phyloP scores from a whole-genome alignment of 2,888 invertebrate species.

The Xylota segnis region DNA sequence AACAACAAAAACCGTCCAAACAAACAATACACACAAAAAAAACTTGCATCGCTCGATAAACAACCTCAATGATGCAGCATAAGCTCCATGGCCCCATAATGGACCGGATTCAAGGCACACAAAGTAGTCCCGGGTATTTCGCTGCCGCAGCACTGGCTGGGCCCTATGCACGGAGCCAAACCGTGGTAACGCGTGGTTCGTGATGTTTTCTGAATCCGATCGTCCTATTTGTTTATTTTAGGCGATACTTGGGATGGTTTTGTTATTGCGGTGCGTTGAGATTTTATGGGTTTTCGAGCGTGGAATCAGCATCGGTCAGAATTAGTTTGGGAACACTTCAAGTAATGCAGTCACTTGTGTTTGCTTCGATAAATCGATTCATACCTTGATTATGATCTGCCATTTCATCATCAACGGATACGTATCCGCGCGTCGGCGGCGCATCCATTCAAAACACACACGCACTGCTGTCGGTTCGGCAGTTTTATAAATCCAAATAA shows the following conservation, averaged over 20 bases:
- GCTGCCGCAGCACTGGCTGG: constrained; percentile 7
- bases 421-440: constrained; percentile 11
- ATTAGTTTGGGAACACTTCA: neutral
- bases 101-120: constrained; percentile 16
- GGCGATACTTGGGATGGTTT: constrained; percentile 38
- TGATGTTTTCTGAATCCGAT: constrained; percentile 42
- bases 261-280: constrained; percentile 9
- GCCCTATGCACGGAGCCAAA: constrained; percentile 1
- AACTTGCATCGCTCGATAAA: constrained; percentile 33
- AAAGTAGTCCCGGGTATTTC: constrained; percentile 12
- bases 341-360: neutral
- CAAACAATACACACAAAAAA: constrained; percentile 33
- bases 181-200: constrained; percentile 39
- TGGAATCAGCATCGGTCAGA: constrained; percentile 12
- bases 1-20: constrained; percentile 13
- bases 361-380: neutral
- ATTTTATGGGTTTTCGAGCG: constrained; percentile 36
- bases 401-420: constrained; percentile 2
- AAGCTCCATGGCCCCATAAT: constrained; percentile 50
- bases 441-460: constrained; percentile 17
- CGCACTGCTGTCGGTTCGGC: constrained; percentile 45
- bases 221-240: constrained; percentile 64
- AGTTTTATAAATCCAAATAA: constrained; percentile 67
- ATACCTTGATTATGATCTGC: constrained; percentile 16
- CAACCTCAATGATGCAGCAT: constrained; percentile 44